Evolutionary conservation across 2,113 vertebrate genomes (phyloP).

Genomic region (Perca flavescens): DNA sequence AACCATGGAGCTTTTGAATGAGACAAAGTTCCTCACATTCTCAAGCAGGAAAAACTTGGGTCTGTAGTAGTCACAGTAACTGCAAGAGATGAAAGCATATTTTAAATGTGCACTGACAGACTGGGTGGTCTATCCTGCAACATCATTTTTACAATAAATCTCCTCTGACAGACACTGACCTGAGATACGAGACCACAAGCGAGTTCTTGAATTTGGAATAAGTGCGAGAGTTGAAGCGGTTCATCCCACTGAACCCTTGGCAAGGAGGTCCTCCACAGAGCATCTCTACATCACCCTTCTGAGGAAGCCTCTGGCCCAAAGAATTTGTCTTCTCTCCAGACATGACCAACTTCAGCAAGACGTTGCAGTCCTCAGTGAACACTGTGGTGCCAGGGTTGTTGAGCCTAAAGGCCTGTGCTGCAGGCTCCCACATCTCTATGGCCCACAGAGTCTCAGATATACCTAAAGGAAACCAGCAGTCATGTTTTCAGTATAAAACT

Average conservation of each 20-base stretch:
- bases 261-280: conserved; percentile 95
- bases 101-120: background rate
- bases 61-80: conserved; percentile 98
- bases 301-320: conserved; percentile 92
- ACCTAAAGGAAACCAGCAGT: conserved; percentile 42
- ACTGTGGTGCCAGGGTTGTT: conserved; percentile 94
- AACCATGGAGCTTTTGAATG: conserved; percentile 97
- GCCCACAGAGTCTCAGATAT: conserved; percentile 92
- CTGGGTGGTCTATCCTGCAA: background rate
- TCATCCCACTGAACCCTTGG: conserved; percentile 99
- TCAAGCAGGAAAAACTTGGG: conserved; percentile 96
- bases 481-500: background rate
- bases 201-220: conserved; percentile 99
- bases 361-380: conserved; percentile 97
- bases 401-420: conserved; percentile 94
- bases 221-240: conserved; percentile 97
- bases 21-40: conserved; percentile 97
- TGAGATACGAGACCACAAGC: conserved; percentile 96
- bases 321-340: conserved; percentile 91
- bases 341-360: conserved; percentile 96
- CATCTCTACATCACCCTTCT: conserved; percentile 97
- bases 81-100: conserved; percentile 58
- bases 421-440: conserved; percentile 99
- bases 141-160: background rate
- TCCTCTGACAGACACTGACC: conserved; percentile 73